Percentiles rank a stretch among this genome's conserved stretches.
These are phyloP conservation scores for Stercorarius parasiticus DNA, from an alignment of 2,113 vertebrate genomes.

Conservation along the genomic window DNA sequence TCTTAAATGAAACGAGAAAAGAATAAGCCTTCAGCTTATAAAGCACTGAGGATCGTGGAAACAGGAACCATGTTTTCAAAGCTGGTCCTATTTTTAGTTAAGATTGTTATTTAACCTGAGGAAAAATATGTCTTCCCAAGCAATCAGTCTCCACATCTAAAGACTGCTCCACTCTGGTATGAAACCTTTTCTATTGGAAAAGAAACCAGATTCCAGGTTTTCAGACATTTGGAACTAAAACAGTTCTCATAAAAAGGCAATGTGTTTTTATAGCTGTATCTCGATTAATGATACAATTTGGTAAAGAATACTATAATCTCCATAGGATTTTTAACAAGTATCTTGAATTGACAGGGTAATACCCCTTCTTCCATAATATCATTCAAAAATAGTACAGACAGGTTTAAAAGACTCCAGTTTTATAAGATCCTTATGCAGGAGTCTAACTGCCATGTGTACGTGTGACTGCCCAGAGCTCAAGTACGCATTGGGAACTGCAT, in stretches of 20 bases:
- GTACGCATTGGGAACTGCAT: fast-evolving
- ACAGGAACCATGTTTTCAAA: background rate
- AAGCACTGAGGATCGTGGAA: background rate
- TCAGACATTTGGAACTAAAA: background rate
- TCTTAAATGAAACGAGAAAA: background rate
- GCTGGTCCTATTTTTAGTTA: background rate
- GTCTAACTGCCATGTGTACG: fast-evolving
- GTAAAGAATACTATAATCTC: background rate
- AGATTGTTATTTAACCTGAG: background rate
- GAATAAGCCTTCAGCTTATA: background rate
- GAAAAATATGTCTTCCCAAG: background rate
- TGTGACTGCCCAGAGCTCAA: background rate
- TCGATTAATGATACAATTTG: background rate
- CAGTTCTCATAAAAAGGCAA: background rate
- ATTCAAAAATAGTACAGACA: background rate
- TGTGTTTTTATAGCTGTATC: fast-evolving
- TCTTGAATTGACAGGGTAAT: background rate
- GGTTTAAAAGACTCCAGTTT: background rate
- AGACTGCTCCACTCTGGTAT: background rate
- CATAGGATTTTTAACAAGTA: background rate
- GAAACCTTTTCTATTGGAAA: background rate
- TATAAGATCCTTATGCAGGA: background rate
- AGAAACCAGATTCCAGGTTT: background rate
- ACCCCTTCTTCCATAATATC: background rate
- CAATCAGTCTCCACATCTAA: background rate